phyloP scores from a whole-genome alignment of 2,113 vertebrate genomes.

The Pollachius pollachius region DNA sequence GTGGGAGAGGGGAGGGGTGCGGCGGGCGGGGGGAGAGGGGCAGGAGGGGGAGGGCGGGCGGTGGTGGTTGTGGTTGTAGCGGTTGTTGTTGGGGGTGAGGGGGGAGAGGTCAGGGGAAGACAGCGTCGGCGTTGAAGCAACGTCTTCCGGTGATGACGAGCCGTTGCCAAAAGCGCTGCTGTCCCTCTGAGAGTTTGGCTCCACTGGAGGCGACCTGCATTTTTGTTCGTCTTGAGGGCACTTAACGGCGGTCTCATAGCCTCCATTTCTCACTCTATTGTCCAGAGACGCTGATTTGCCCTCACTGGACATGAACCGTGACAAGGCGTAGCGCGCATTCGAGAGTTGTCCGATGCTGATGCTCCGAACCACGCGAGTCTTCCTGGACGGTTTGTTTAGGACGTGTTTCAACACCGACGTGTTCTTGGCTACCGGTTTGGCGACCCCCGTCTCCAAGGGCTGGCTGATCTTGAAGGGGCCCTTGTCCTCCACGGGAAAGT shows the following conservation, averaged over 20 bases:
- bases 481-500: constrained; percentile 80
- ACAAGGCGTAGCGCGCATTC: constrained; percentile 54
- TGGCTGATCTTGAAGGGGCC: constrained; percentile 63
- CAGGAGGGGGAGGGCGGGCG: constrained; percentile 20
- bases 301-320: constrained; percentile 60
- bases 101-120: constrained; percentile 21
- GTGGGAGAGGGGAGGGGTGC: constrained; percentile 48
- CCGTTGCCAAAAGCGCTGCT: constrained; percentile 48
- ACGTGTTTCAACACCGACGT: constrained; percentile 63
- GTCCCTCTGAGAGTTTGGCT: constrained; percentile 57
- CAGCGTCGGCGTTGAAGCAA: not conserved
- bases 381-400: constrained; percentile 69
- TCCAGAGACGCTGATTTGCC: constrained; percentile 52
- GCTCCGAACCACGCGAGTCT: constrained; percentile 69
- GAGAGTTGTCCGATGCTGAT: constrained; percentile 73
- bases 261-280: constrained; percentile 49
- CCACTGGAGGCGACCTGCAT: constrained; percentile 32
- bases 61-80: constrained; percentile 19
- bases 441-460: constrained; percentile 61
- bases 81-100: constrained; percentile 32
- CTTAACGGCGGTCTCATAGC: constrained; percentile 24
- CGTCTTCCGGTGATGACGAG: constrained; percentile 16
- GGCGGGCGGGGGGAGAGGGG: constrained; percentile 39
- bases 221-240: constrained; percentile 34
- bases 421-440: constrained; percentile 47